Percentiles rank a stretch among this genome's conserved stretches.
Evolutionary conservation across 2,113 vertebrate genomes (phyloP).

Genomic region (Leptodactylus fuscus): DNA sequence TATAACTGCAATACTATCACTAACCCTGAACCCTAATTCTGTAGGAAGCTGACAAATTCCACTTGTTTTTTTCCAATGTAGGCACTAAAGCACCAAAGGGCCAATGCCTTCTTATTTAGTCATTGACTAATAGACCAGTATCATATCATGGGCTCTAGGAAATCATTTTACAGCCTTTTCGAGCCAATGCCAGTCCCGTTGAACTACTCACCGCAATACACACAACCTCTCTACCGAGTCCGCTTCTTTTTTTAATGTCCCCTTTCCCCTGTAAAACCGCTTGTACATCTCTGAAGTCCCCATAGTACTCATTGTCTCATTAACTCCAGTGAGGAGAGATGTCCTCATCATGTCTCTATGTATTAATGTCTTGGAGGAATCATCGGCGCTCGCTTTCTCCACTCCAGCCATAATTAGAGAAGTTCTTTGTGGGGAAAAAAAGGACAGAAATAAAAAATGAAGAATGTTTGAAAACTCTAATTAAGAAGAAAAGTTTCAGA

Average conservation of each 20-base stretch:
- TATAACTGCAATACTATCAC: no score
- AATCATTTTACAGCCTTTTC: not conserved
- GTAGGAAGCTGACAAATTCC: no score
- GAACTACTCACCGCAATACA: not conserved
- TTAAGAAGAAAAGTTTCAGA: slow-evolving; percentile 14
- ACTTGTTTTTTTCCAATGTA: no score
- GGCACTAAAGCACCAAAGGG: no score
- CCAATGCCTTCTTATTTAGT: no score
- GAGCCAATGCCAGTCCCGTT: not conserved
- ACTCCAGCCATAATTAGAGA: slow-evolving; percentile 27
- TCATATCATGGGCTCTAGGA: not conserved
- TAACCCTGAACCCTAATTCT: no score
- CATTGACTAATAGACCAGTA: no score
- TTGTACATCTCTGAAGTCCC: not conserved
- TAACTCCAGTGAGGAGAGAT: slow-evolving; percentile 22
- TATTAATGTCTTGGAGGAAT: slow-evolving; percentile 36
- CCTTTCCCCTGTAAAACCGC: not conserved
- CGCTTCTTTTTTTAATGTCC: not conserved
- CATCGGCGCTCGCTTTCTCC: not conserved
- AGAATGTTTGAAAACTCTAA: slow-evolving; percentile 34
- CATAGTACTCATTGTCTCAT: slow-evolving; percentile 11
- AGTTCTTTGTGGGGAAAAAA: slow-evolving; percentile 19
- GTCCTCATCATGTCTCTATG: slow-evolving; percentile 17
- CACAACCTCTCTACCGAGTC: not conserved
- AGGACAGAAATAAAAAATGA: slow-evolving; percentile 36